Percentiles rank a stretch among this genome's conserved stretches.
phyloP scores from a whole-genome alignment of 1,140 invertebrate genomes.

The Chrysomallon squamiferum region DNA sequence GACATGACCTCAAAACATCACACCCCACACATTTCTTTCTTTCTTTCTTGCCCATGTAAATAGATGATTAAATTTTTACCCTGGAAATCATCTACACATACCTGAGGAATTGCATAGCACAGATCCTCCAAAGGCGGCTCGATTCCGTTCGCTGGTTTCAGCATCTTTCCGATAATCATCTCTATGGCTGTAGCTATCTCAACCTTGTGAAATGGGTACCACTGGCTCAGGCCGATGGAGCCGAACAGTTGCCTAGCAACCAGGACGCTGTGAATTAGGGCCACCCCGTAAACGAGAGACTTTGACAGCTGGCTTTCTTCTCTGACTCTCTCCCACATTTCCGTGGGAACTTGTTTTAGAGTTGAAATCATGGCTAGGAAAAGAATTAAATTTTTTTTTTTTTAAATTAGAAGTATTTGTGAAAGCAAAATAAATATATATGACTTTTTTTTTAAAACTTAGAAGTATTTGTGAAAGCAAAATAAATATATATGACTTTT shows the following conservation, averaged over 20 bases:
- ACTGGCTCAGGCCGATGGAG: conserved; percentile 50
- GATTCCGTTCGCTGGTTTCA: conserved; percentile 25
- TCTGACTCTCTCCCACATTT: conserved; percentile 31
- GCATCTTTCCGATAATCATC: conserved; percentile 31
- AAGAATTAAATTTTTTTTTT: too few species aligned
- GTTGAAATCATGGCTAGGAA: conserved; percentile 50
- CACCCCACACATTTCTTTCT: too few species aligned
- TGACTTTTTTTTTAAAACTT: too few species aligned
- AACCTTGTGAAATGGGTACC: conserved; percentile 48
- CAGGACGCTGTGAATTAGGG: conserved; percentile 50
- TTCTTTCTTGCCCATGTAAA: too few species aligned
- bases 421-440: too few species aligned
- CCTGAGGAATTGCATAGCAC: conserved; percentile 40
- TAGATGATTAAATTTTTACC: too few species aligned
- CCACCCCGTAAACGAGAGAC: conserved; percentile 39
- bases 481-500: too few species aligned
- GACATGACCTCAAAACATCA: too few species aligned
- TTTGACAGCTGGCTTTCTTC: conserved; percentile 31
- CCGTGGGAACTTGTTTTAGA: conserved; percentile 37
- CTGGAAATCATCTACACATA: too few species aligned
- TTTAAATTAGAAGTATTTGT: too few species aligned
- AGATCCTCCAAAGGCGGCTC: conserved; percentile 44
- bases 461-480: too few species aligned
- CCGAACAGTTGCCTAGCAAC: conserved; percentile 53
- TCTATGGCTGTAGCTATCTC: conserved; percentile 49